These are phyloP conservation scores for Idaea aversata DNA, from an alignment of 2,888 invertebrate species.

Conservation along the genomic window DNA sequence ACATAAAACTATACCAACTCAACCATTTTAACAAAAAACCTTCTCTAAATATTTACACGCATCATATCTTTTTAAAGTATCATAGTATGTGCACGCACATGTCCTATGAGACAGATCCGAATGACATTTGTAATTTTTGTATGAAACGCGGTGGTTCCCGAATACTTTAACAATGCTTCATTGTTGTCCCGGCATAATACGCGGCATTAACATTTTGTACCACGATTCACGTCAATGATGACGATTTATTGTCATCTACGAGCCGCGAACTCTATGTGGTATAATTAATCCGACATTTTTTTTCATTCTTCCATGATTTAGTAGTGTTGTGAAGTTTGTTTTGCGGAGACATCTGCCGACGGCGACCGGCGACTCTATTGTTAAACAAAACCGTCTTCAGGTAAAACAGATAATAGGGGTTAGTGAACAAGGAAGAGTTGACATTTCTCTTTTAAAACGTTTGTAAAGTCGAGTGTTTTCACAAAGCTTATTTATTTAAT, in stretches of 20 bases:
- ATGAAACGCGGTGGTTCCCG: slow-evolving; percentile 51
- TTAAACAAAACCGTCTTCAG: slow-evolving; percentile 63
- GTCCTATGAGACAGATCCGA: slow-evolving; percentile 43
- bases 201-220: slow-evolving; percentile 76
- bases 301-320: slow-evolving; percentile 64
- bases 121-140: slow-evolving; percentile 58
- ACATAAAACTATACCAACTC: not conserved
- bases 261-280: slow-evolving; percentile 52
- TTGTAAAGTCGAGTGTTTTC: slow-evolving; percentile 69
- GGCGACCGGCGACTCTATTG: slow-evolving; percentile 53
- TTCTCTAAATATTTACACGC: slow-evolving; percentile 28
- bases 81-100: slow-evolving; percentile 37
- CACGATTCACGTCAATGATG: slow-evolving; percentile 75
- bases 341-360: slow-evolving; percentile 75
- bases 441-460: slow-evolving; percentile 68
- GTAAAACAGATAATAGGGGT: slow-evolving; percentile 74
- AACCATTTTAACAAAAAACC: not conserved
- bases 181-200: slow-evolving; percentile 73
- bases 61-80: slow-evolving; percentile 42
- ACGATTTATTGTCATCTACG: slow-evolving; percentile 73
- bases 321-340: slow-evolving; percentile 72
- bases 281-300: slow-evolving; percentile 63
- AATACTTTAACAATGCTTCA: slow-evolving; percentile 72
- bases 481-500: slow-evolving; percentile 68
- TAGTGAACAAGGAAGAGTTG: slow-evolving; percentile 70